These are phyloP conservation scores for Yponomeuta malinellus DNA, from an alignment of 2,888 invertebrate species.

Conservation along the genomic window DNA sequence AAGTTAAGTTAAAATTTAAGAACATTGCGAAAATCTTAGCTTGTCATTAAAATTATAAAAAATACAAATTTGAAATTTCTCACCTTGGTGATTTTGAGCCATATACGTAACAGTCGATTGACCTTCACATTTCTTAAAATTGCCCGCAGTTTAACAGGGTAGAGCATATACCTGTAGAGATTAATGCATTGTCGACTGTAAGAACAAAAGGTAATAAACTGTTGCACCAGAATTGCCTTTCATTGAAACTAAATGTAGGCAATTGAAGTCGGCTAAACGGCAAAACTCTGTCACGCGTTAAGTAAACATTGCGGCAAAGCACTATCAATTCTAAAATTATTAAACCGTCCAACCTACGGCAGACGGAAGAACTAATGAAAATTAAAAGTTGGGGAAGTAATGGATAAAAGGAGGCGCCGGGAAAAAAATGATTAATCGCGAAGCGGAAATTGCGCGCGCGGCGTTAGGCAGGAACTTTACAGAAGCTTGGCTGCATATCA, in stretches of 20 bases:
- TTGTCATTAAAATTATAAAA: too few relatives aligned
- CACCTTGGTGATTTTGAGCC: too few relatives aligned
- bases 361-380: conserved; percentile 33
- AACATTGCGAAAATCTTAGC: too few relatives aligned
- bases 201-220: too few relatives aligned
- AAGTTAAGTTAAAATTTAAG: too few relatives aligned
- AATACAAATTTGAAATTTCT: too few relatives aligned
- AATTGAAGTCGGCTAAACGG: background rate
- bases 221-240: too few relatives aligned
- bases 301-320: background rate
- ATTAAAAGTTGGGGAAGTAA: conserved; percentile 34
- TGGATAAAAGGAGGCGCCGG: conserved; percentile 40
- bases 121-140: too few relatives aligned
- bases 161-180: too few relatives aligned
- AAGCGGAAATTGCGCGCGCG: conserved; percentile 45
- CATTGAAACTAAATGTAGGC: background rate
- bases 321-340: conserved; percentile 19
- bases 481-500: conserved; percentile 39
- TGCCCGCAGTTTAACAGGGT: too few relatives aligned
- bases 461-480: conserved; percentile 22
- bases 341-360: conserved; percentile 32
- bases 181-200: too few relatives aligned
- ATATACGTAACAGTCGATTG: too few relatives aligned
- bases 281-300: background rate
- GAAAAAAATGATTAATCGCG: conserved; percentile 60